Conservation (phyloP, 2,113 vertebrate genomes). For the Piaya cayana region DNA sequence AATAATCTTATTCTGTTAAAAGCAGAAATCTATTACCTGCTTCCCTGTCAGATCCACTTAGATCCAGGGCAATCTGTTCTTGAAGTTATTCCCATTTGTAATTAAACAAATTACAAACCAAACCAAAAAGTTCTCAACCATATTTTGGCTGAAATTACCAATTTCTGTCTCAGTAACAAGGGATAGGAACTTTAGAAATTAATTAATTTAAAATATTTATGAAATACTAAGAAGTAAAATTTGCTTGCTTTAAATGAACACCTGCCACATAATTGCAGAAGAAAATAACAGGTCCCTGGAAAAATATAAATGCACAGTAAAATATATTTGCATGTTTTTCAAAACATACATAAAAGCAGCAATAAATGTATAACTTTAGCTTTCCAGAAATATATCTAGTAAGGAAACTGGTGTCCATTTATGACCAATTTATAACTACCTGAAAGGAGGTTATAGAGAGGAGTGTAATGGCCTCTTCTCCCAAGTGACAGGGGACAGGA, state of each 20-base stretch:
- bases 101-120: not conserved
- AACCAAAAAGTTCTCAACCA: not conserved
- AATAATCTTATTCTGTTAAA: not conserved
- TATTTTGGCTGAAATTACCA: not conserved
- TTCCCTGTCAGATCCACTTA: not conserved
- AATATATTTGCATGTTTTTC: not conserved
- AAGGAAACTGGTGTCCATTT: not conserved
- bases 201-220: not conserved
- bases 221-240: not conserved
- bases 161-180: not conserved
- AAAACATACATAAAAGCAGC: not conserved
- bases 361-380: not conserved
- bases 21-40: not conserved
- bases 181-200: not conserved
- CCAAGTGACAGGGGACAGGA: too few species aligned
- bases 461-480: too few species aligned
- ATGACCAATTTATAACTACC: too few species aligned
- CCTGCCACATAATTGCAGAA: not conserved
- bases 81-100: not conserved
- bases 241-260: not conserved
- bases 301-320: not conserved
- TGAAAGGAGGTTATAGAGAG: too few species aligned
- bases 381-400: not conserved
- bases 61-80: not conserved
- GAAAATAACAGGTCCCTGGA: not conserved